Conservation (phyloP, 2,113 vertebrate genomes). For the Prionailurus viverrinus region DNA sequence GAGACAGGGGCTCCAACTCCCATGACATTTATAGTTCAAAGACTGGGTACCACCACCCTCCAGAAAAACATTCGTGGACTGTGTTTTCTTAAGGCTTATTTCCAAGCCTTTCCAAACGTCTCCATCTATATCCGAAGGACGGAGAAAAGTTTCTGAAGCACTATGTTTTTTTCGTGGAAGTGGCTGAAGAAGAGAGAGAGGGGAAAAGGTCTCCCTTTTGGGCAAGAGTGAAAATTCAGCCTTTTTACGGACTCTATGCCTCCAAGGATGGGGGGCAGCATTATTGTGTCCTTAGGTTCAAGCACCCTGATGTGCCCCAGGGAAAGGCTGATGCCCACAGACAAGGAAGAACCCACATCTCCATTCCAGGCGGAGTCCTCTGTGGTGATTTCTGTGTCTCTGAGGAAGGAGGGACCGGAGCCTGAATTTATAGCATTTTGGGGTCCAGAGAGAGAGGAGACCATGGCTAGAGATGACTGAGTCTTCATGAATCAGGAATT, state of each 20-base stretch:
- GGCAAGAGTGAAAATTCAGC: not conserved
- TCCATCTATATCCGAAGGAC: not conserved
- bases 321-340: not conserved
- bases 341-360: not conserved
- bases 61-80: not conserved
- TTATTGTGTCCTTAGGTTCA: not conserved
- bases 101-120: not conserved
- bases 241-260: not conserved
- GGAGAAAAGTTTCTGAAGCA: not conserved
- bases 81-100: not conserved
- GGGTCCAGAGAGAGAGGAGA: not conserved
- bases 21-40: not conserved
- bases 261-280: too few relatives aligned
- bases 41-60: not conserved
- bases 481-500: not conserved
- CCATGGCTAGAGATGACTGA: not conserved
- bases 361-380: not conserved
- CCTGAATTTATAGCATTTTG: not conserved
- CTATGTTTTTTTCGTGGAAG: not conserved
- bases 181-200: not conserved
- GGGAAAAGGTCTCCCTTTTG: not conserved
- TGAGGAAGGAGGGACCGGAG: not conserved
- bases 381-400: not conserved
- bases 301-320: not conserved
- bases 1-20: not conserved